Conservation (phyloP, 2,888 invertebrate species). For the Sinodicranocentrus sp. region DNA sequence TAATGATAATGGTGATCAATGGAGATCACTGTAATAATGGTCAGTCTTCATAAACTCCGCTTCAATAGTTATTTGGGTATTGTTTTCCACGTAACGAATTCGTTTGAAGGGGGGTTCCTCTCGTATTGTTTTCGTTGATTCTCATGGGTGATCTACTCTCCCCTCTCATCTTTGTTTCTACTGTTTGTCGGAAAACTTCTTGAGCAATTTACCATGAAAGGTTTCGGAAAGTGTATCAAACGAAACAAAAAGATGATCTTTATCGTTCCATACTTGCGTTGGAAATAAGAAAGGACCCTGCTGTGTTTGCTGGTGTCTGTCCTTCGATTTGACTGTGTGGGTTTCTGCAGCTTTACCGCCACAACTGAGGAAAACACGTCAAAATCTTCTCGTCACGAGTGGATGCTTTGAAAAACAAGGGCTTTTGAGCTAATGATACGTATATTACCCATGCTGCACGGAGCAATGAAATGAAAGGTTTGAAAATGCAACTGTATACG, state of each 20-base stretch:
- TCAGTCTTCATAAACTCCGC: neutral
- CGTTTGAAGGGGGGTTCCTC: neutral
- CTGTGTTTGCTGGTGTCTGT: constrained; percentile 23
- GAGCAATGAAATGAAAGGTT: too few species aligned
- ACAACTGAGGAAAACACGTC: constrained; percentile 5
- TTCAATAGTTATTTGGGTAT: neutral
- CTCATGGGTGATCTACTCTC: constrained; percentile 59
- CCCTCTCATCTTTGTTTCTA: constrained; percentile 33
- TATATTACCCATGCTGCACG: too few species aligned
- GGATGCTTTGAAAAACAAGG: neutral
- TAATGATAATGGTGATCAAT: constrained; percentile 40
- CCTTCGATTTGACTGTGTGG: constrained; percentile 1
- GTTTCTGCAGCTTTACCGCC: neutral
- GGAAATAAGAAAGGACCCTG: constrained; percentile 32
- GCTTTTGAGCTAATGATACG: too few species aligned
- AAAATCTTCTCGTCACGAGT: constrained; percentile 30
- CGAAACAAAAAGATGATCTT: constrained; percentile 29
- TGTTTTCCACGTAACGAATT: neutral
- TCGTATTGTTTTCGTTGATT: constrained; percentile 29
- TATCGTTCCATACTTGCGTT: constrained; percentile 10
- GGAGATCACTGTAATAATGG: constrained; percentile 36
- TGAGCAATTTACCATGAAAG: constrained; percentile 61
- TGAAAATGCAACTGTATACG: too few species aligned
- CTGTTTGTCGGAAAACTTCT: constrained; percentile 56
- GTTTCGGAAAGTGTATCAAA: constrained; percentile 46